Evolutionary conservation across 2,797 vertebrate species (phyloP).

Genomic region (Sebastes hopkinsi): DNA sequence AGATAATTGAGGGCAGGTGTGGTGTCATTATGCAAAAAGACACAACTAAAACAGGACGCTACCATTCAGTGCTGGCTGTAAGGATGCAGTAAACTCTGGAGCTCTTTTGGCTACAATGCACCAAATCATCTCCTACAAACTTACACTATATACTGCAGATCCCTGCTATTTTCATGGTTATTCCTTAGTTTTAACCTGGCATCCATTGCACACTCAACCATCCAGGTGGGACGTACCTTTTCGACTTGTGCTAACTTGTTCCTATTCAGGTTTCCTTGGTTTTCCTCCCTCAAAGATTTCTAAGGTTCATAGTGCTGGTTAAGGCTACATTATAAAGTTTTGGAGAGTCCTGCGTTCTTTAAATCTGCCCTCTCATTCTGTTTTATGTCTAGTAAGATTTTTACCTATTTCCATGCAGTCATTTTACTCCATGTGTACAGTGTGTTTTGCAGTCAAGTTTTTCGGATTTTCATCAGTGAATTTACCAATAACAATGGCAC

Average conservation of each 20-base stretch:
- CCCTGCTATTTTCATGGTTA: background rate
- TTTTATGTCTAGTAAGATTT: background rate
- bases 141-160: background rate
- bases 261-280: background rate
- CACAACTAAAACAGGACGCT: conserved; percentile 8
- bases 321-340: background rate
- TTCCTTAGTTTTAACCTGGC: background rate
- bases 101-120: background rate
- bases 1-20: conserved; percentile 61
- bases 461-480: background rate
- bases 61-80: background rate
- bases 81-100: background rate
- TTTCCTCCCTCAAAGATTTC: background rate
- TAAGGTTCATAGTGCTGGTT: background rate
- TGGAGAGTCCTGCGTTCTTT: too few species aligned
- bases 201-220: background rate
- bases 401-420: background rate
- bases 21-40: conserved; percentile 46
- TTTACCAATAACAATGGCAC: background rate
- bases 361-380: background rate
- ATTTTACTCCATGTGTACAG: background rate
- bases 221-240: background rate
- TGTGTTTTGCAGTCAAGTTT: background rate
- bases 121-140: background rate
- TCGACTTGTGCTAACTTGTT: background rate